Base-by-base conservation (phyloP, 2,113 vertebrate genomes). In the Phocoena phocoena region DNA sequence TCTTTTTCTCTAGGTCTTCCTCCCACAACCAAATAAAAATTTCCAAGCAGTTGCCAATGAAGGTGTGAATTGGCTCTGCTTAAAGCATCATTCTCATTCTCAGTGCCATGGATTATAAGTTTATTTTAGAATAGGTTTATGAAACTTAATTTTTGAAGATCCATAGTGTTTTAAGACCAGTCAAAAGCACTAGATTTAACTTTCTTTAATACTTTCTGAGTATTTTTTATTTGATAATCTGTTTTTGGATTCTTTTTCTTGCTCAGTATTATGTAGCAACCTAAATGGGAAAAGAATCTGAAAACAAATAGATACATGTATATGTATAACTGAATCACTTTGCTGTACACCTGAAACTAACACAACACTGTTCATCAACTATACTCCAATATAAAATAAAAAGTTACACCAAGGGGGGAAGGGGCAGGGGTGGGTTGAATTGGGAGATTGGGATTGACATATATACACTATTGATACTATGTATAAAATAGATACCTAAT, bases 31-130 rank as follows among this genome's bases (percentile, higher is more conserved):
- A 79, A 93, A 53, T 76, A 93, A 70, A 71, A 82, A 81, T 90
- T 90, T 84, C 47, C 88, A 68, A 93, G 41, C 47, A 36, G 0
- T 50, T 87, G 70, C 82, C 71, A 53, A 62, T 74, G 80, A 88
- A 41, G 6, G 17, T 62, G 36, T 89, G 79, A 74, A 90, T 9
- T 90, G 85, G 60, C 67, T 92, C 88, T 86, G 74, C 76, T 68
- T 95, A 74, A 70, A 80, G 80, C 68, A 47, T 93, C 82, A 85
- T 91, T 80, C 68, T 90, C 77, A 85, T 88, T 83, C 55, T 76
- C 15, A 83, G 33, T 60, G 28, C 71, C 26, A 0, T 65, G 50
- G 23, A 77, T 36, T 44, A 20, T 47, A 91, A 62, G 26, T 67
- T 60, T 21, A 25, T 71, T 85, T 90, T 85, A 41, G 53, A 92